Evolutionary conservation across 2,888 invertebrate genomes (phyloP).

Genomic region (Drosophila formosana): DNA sequence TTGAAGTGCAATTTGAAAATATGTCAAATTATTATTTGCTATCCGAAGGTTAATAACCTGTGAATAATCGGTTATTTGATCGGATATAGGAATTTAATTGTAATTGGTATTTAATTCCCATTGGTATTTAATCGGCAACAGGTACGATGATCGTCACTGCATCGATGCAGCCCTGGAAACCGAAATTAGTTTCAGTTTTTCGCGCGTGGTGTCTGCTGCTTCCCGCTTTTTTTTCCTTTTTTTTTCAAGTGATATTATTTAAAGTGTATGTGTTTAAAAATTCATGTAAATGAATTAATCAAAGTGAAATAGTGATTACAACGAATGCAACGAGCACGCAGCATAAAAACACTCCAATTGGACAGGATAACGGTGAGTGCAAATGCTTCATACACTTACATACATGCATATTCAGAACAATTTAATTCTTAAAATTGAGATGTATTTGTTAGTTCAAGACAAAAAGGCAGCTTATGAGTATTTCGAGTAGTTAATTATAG

Average conservation of each 20-base stretch:
- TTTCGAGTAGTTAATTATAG: neutral
- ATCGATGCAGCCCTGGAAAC: neutral
- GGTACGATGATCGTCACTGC: neutral
- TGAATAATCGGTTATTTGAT: no score
- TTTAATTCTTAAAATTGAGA: neutral
- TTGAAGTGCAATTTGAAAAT: no score
- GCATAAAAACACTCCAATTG: neutral
- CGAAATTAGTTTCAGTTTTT: neutral
- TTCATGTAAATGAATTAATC: neutral
- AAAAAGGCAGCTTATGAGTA: conserved; percentile 6
- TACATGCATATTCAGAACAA: neutral
- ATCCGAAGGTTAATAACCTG: no score
- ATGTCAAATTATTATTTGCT: no score
- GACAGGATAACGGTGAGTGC: neutral
- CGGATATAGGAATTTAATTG: no score
- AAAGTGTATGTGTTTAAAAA: no score
- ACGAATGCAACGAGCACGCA: neutral
- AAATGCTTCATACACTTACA: neutral
- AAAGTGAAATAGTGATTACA: neutral
- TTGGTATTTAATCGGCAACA: no score
- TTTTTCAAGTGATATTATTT: neutral
- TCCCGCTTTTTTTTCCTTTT: neutral
- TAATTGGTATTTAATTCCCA: no score
- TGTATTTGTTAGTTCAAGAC: neutral
- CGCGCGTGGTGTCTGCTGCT: neutral